Conservation (phyloP, 2,113 vertebrate species). For the Phyllostomus discolor region DNA sequence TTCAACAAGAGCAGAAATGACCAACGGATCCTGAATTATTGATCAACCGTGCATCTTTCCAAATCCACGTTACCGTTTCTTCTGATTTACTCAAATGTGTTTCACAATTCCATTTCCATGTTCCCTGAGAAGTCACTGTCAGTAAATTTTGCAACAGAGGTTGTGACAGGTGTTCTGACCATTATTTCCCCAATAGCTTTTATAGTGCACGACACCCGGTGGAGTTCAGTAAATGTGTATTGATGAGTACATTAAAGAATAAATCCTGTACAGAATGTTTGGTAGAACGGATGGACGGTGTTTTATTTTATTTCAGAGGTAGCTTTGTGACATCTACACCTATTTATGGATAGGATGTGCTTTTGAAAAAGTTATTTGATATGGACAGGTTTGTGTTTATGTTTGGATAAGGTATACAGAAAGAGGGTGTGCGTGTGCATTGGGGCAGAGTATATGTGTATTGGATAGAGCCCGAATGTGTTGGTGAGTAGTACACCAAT, state of each 20-base stretch:
- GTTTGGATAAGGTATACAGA: background rate
- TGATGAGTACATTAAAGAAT: conserved; percentile 15
- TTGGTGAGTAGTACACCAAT: background rate
- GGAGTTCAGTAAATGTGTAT: background rate
- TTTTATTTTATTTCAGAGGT: conserved; percentile 13
- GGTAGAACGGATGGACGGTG: background rate
- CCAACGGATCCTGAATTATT: background rate
- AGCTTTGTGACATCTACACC: background rate
- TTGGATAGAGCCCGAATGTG: background rate
- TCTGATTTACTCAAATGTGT: conserved; percentile 16
- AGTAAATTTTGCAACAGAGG: background rate
- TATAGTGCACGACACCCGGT: background rate
- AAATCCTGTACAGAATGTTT: background rate
- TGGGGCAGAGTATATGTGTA: background rate
- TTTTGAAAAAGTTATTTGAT: background rate
- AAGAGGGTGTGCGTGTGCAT: background rate
- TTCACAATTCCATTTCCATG: conserved; percentile 19
- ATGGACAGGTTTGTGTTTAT: background rate
- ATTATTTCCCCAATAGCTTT: background rate
- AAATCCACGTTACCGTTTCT: background rate
- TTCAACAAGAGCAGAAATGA: background rate
- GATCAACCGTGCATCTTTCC: conserved; percentile 2
- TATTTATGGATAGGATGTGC: background rate
- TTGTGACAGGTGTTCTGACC: background rate
- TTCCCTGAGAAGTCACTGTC: background rate